phyloP scores from a whole-genome alignment of 2,797 vertebrate genomes.

The Babyrousa celebensis region DNA sequence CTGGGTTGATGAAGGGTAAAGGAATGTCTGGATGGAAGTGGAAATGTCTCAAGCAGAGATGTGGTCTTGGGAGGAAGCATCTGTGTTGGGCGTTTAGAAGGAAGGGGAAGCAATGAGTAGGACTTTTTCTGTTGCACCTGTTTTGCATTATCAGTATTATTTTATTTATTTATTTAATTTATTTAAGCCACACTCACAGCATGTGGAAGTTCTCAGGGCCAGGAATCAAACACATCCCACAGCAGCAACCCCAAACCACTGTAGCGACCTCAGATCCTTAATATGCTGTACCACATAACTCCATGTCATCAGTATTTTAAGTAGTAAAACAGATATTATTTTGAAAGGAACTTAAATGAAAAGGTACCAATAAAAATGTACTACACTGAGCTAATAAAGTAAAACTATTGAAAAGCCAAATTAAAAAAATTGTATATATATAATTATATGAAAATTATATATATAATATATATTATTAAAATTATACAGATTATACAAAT shows the following conservation, averaged over 20 bases:
- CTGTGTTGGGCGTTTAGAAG: neutral
- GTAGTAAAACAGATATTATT: slow-evolving; percentile 9
- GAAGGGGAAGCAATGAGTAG: neutral
- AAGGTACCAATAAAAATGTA: neutral
- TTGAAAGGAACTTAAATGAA: slow-evolving; percentile 59
- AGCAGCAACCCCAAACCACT: no score
- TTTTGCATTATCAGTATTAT: neutral
- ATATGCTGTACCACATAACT: no score
- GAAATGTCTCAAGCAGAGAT: neutral
- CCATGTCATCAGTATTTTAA: neutral
- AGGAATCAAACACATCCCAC: no score
- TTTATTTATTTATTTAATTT: no score
- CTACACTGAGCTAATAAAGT: neutral
- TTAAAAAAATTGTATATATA: neutral
- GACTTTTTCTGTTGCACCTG: neutral
- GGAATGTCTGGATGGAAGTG: neutral
- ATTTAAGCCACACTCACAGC: no score
- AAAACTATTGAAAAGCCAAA: neutral
- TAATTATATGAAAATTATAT: no score
- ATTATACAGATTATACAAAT: no score
- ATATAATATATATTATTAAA: no score
- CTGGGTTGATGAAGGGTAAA: neutral
- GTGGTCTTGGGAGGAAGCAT: neutral
- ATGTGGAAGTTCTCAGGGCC: no score
- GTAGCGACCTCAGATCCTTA: no score